A percentile compares a stretch with the other conserved stretches of the same genome.
Evolutionary conservation across 2,888 invertebrate species (phyloP).

Genomic region (Epirrhoe tristata): DNA sequence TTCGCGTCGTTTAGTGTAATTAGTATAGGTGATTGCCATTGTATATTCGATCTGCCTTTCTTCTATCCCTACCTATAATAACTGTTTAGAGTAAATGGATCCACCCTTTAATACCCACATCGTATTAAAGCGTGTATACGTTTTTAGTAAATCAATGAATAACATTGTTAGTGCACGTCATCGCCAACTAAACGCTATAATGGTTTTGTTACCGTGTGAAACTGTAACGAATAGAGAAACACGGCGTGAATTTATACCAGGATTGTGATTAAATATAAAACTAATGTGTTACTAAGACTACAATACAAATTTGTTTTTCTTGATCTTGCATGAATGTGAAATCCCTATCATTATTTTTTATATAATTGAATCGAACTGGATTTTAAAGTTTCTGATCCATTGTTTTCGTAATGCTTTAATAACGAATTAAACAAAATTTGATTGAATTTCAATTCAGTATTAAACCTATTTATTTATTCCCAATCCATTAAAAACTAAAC

Average conservation of each 20-base stretch:
- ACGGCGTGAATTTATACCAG: slow-evolving; percentile 29
- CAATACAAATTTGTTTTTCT: not conserved
- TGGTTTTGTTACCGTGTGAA: slow-evolving; percentile 33
- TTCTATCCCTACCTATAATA: too few relatives aligned
- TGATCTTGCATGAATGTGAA: not conserved
- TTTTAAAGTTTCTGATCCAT: too few relatives aligned
- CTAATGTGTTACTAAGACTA: not conserved
- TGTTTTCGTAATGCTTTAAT: too few relatives aligned
- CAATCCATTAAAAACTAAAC: too few relatives aligned
- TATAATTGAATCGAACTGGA: too few relatives aligned
- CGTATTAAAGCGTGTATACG: not conserved
- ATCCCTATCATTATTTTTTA: not conserved
- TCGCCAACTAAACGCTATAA: slow-evolving; percentile 13
- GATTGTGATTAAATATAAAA: slow-evolving; percentile 8
- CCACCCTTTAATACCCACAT: slow-evolving; percentile 1
- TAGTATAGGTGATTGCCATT: too few relatives aligned
- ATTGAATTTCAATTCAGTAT: too few relatives aligned
- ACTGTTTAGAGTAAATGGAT: slow-evolving; percentile 3
- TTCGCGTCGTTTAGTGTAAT: too few relatives aligned
- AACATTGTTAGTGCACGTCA: slow-evolving; percentile 13
- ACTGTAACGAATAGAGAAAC: slow-evolving; percentile 36
- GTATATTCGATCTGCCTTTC: too few relatives aligned
- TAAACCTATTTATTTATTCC: too few relatives aligned
- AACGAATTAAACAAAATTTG: too few relatives aligned
- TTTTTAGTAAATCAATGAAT: not conserved